A percentile compares a stretch with the other conserved stretches of the same genome.
These are phyloP conservation scores for Melieria picta DNA, from an alignment of 2,888 invertebrate species.

Conservation along the genomic window DNA sequence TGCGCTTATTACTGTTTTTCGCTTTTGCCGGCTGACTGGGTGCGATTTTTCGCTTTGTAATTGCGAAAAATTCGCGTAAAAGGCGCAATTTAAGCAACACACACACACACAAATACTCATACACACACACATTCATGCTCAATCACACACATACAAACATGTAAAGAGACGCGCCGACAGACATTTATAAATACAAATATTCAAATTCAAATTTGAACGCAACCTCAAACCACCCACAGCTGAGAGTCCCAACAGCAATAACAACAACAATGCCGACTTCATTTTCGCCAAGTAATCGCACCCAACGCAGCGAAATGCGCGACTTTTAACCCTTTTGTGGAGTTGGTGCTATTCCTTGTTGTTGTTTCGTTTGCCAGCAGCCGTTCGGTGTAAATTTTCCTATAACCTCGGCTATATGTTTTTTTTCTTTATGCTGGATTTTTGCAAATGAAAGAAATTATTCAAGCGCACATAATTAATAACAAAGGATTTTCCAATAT, in stretches of 20 bases:
- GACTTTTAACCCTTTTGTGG: conserved; percentile 12
- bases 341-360: neutral
- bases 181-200: no score
- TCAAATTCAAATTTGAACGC: neutral
- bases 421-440: conserved; percentile 9
- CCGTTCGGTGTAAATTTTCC: conserved; percentile 12
- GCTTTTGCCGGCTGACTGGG: no score
- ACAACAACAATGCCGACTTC: neutral
- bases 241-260: neutral
- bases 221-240: neutral
- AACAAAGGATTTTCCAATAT: conserved; percentile 49
- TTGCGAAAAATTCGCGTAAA: neutral
- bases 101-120: no score
- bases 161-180: neutral
- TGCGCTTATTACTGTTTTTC: neutral
- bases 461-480: conserved; percentile 51
- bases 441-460: conserved; percentile 45
- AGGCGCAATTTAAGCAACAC: neutral
- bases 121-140: neutral
- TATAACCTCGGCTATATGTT: conserved; percentile 6
- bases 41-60: conserved; percentile 13
- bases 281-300: neutral
- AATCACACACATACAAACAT: neutral
- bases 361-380: neutral
- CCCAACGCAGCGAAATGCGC: neutral